Percentiles rank a stretch among this genome's conserved stretches.
Conservation (phyloP, 2,888 invertebrate genomes). For the Meiosimyza platycephala region DNA sequence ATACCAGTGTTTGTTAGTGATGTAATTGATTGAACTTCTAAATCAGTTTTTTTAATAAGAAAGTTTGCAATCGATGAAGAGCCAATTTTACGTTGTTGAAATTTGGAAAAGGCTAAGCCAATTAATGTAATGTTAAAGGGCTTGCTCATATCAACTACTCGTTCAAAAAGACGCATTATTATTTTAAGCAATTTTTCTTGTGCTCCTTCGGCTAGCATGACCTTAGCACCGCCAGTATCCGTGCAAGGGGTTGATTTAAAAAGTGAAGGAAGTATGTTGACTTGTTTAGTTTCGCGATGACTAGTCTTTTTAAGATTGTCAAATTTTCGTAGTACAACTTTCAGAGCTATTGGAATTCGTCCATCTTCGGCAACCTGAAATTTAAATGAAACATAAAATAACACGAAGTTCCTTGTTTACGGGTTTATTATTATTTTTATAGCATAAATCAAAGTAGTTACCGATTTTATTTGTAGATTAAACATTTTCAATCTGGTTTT, state of each 20-base stretch:
- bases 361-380: constrained; percentile 75
- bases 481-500: too few relatives aligned
- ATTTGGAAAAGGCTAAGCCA: constrained; percentile 85
- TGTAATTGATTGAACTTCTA: constrained; percentile 82
- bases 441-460: not conserved
- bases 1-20: constrained; percentile 69
- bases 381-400: not conserved
- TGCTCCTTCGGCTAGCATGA: constrained; percentile 69
- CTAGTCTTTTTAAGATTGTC: constrained; percentile 76
- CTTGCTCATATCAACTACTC: constrained; percentile 77
- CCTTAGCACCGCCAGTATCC: constrained; percentile 64
- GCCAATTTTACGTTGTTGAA: constrained; percentile 76
- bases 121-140: constrained; percentile 84
- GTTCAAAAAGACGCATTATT: constrained; percentile 81
- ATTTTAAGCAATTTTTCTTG: constrained; percentile 76
- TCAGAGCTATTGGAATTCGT: constrained; percentile 79
- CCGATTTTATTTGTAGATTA: not conserved
- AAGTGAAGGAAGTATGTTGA: constrained; percentile 76
- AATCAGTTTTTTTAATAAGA: constrained; percentile 75
- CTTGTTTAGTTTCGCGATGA: constrained; percentile 81
- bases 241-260: constrained; percentile 67
- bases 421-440: not conserved
- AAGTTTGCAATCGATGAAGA: constrained; percentile 80
- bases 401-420: not conserved
- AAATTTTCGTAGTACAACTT: constrained; percentile 80